Base-by-base conservation (phyloP, 1,140 invertebrate genomes). In the Lethocerus indicus region DNA sequence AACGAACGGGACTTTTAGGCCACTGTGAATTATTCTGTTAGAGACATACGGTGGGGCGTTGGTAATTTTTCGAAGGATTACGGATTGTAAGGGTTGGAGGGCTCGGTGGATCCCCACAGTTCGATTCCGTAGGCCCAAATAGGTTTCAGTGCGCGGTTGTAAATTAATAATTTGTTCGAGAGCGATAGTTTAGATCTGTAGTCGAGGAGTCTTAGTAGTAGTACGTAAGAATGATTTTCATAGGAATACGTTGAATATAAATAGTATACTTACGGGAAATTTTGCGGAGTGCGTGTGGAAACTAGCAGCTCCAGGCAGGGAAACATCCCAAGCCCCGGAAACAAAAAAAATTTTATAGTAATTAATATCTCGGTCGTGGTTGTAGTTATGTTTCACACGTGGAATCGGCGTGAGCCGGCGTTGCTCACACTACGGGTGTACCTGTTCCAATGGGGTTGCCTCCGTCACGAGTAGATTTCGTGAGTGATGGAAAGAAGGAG, bases 241-340 rank as follows among this genome's bases (percentile, higher is more conserved):
- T 23, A 46, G 47, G 21, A n/a, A 23, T 23, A 29, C 29, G 7
- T 44, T 43, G 26, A n/a, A 45, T 6, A 26, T 42, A 27, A 20
- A n/a, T 20, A 26, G 49, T 21, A 24, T 56, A 69, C 73, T 76
- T 68, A 85, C 81, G 59, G 81, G 80, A 68, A 83, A 83, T 67
- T 83, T 83, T 57, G 71, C 76, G 51, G 80, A 83, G 63, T 83
- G 79, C 24, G 80, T 85, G 59, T 82, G 79, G 18, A 80, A 67
- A 49, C 54, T 62, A 61, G 52, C 62, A 62, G 57, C 63, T 61
- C 56, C 53, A 40, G 52, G 57, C 29, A 54, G 56, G 54, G 56
- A 50, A 57, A 65, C 64, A 49, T 54, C 51, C 49, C 23, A 43
- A 14, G 44, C 32, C 35, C 50, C 50, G 46, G 24, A 28, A 46